Base-by-base conservation (phyloP, 2,888 invertebrate species). In the Cephus pygmeus region DNA sequence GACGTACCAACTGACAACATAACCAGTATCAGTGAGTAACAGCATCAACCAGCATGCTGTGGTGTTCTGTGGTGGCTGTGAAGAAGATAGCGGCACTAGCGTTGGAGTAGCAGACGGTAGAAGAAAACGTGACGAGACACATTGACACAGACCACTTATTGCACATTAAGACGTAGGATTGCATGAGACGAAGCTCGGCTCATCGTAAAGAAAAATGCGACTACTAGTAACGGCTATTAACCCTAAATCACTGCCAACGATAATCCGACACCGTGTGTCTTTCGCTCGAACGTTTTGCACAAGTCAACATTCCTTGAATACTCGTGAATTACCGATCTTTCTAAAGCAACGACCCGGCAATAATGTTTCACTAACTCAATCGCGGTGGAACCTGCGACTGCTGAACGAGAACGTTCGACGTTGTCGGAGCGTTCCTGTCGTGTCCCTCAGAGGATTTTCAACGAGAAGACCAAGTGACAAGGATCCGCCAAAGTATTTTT, bases 241-340 rank as follows among this genome's bases (percentile, higher is more conserved):
- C 75, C 77, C 79, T 31, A 89, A 85, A 40, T 40, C 40, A 81
- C 79, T 89, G 12, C 76, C 89, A 78, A 87, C 88, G 31, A 76
- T 87, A 12, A 82, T 89, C 73, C 87, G 88, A 11, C 85, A 88
- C 34, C 86, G 89, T 73, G 77, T 82, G 68, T 84, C 82, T 36
- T 73, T 84, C 30, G 77, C 75, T 74, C 84, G 88, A 73, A 81
- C 81, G 2, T 85, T 86, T 33, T 85, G 77, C 69, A 85, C 80
- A 80, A 84, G 78, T 79, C 83, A 81, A 69, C 40, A 75, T n/a
- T 73, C 79, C 15, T 77, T 73, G 31, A 71, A 77, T 69, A 73
- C 69, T 12, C 77, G 76, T 69, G 74, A 35, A 69, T 81, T 82
- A 73, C 83, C 87, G 81, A 77, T 74, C 68, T 40, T 40, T 40